These are phyloP conservation scores for Pontoporia blainvillei DNA, from an alignment of 2,113 vertebrate species.

Conservation along the genomic window DNA sequence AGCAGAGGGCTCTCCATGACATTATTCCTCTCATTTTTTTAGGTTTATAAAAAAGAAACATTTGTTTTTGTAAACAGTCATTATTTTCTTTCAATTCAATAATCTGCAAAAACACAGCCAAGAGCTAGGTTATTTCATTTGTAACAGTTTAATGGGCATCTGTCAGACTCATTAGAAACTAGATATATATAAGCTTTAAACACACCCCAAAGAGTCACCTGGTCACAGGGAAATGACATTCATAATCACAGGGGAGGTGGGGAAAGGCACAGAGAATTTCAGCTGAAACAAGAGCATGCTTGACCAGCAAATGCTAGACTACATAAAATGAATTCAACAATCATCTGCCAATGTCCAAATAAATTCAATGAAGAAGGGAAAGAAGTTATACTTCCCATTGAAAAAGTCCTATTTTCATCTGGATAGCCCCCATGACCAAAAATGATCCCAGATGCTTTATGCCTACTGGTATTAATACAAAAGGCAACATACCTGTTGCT, in stretches of 20 bases:
- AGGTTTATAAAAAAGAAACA: neutral
- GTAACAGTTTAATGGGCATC: neutral
- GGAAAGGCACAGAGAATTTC: neutral
- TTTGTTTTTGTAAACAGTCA: conserved; percentile 21
- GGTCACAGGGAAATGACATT: neutral
- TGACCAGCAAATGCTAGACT: neutral
- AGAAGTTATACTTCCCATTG: neutral
- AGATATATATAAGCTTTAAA: neutral
- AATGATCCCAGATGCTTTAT: neutral
- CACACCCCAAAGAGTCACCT: neutral
- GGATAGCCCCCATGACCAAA: neutral
- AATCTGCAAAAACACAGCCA: neutral
- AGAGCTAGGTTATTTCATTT: neutral
- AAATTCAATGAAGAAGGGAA: neutral
- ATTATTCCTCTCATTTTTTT: neutral
- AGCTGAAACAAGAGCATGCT: neutral
- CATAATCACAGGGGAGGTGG: neutral
- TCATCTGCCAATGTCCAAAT: neutral
- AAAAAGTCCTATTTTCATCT: neutral
- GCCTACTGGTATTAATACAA: neutral
- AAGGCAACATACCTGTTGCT: neutral
- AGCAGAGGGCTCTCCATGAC: neutral
- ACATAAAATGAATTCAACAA: neutral
- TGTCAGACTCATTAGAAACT: neutral
- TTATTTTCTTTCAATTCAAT: conserved; percentile 18